These are phyloP conservation scores for Lasioglossum lativentre DNA, from an alignment of 2,888 invertebrate genomes.

Conservation along the genomic window DNA sequence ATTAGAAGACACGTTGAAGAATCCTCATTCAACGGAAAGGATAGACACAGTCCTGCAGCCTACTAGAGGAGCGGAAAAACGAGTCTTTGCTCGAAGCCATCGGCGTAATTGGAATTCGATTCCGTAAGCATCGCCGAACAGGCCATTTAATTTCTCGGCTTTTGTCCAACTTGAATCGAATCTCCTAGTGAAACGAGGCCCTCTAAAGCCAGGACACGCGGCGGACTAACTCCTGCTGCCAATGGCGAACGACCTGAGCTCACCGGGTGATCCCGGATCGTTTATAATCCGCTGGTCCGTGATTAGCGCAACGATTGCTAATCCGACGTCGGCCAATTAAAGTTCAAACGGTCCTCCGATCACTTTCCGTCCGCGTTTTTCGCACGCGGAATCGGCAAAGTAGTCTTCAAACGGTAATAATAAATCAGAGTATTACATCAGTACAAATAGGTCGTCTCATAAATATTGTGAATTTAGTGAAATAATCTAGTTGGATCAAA, in stretches of 20 bases:
- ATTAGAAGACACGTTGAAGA: neutral
- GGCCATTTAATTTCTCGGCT: slow-evolving; percentile 21
- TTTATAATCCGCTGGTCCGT: slow-evolving; percentile 58
- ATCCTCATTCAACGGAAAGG: neutral
- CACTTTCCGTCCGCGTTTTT: slow-evolving; percentile 21
- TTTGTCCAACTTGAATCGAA: slow-evolving; percentile 7
- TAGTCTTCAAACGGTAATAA: slow-evolving; percentile 35
- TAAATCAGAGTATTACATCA: slow-evolving; percentile 61
- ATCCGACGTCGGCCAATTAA: slow-evolving; percentile 73
- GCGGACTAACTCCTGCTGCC: neutral
- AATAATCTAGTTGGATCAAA: too few relatives aligned
- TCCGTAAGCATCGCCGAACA: slow-evolving; percentile 4
- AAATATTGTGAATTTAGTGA: too few relatives aligned
- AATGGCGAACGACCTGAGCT: neutral
- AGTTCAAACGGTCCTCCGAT: slow-evolving; percentile 67
- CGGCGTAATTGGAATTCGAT: slow-evolving; percentile 1
- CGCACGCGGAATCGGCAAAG: slow-evolving; percentile 20
- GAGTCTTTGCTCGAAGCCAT: neutral
- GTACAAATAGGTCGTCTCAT: too few relatives aligned
- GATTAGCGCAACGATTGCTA: slow-evolving; percentile 74
- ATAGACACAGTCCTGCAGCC: neutral
- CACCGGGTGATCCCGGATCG: neutral
- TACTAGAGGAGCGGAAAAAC: neutral
- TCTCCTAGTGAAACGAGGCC: neutral
- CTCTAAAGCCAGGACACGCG: neutral